phyloP scores from a whole-genome alignment of 2,797 vertebrate species.

The Anas bahamensis region DNA sequence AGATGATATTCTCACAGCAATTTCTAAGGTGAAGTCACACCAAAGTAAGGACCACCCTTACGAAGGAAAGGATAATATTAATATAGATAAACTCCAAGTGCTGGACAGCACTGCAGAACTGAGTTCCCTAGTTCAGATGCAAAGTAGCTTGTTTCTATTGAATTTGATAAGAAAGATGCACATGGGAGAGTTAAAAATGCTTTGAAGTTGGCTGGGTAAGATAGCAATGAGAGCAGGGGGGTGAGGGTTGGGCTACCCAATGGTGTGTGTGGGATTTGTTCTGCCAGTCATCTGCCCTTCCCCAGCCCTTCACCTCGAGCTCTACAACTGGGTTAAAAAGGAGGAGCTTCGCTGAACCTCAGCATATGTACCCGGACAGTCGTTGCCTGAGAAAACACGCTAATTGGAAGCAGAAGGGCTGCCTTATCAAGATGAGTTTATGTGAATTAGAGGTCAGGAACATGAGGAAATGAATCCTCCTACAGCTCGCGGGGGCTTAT shows the following conservation, averaged over 20 bases:
- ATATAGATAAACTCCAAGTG: accelerated
- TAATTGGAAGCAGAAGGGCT: not conserved
- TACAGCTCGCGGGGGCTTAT: not conserved
- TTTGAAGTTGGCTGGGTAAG: not conserved
- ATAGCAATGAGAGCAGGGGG: not conserved
- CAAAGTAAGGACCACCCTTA: not conserved
- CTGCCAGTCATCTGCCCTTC: not conserved
- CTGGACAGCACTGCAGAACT: not conserved
- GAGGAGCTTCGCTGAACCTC: not conserved
- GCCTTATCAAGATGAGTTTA: not conserved
- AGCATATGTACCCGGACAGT: too few relatives aligned
- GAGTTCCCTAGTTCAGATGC: not conserved
- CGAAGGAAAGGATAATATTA: not conserved
- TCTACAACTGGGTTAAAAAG: not conserved
- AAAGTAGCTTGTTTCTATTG: not conserved
- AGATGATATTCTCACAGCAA: not conserved
- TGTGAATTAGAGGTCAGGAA: not conserved
- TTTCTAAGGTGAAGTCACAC: not conserved
- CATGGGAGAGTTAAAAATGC: not conserved
- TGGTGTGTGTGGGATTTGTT: not conserved
- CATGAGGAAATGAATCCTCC: slow-evolving; percentile 39
- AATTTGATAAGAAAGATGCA: accelerated
- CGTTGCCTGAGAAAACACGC: not conserved
- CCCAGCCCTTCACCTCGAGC: not conserved
- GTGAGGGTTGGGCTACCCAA: not conserved